Base-by-base conservation (phyloP, 2,888 invertebrate species). In the Drosophila quinaria region DNA sequence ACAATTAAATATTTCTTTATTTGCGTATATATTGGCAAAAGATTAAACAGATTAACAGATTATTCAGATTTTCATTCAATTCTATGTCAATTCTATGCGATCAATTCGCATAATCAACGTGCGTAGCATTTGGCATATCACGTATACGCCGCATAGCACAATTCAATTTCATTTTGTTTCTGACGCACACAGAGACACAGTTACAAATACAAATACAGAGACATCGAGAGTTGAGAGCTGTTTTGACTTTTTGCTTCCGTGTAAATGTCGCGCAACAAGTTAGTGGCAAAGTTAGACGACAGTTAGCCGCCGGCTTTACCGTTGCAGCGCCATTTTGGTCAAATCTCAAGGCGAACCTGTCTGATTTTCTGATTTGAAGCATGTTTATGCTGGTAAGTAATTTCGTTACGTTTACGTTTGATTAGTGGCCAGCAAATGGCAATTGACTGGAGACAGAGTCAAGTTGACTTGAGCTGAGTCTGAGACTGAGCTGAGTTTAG, bases 181-280 rank as follows among this genome's bases (percentile, higher is more conserved):
- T 64, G 56, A 59, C 47, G 22, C 60, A 31, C 29, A 58, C 15
- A 39, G 25, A 25, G 25, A 25, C n/a, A 35, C 41, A 29, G 17
- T 17, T 15, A 35, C 41, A 29, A 29, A 25, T 15, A 25, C 25
- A 51, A 29, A 61, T 2, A 35, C 10, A 35, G 22, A 71, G 35
- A 19, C 31, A 25, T 25, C 25, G 25, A 11, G 15, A 37, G 44
- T 35, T 37, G 10, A 35, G 56, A 46, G 46, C 44, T 17, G 60
- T 52, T 64, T 71, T 60, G 50, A 29, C 46, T 77, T 69, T 78
- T 70, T 79, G 91, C 91, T 91, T 91, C 91, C 91, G 91, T 80
- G 85, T 91, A 85, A 91, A 90, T 90, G 90, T 87, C 91, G 91
- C 86, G 82, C 90, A 91, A 91, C 91, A 91, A 90, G 89, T 90